Evolutionary conservation across 2,888 invertebrate genomes (phyloP).

Genomic region (Geotrupes spiniger): DNA sequence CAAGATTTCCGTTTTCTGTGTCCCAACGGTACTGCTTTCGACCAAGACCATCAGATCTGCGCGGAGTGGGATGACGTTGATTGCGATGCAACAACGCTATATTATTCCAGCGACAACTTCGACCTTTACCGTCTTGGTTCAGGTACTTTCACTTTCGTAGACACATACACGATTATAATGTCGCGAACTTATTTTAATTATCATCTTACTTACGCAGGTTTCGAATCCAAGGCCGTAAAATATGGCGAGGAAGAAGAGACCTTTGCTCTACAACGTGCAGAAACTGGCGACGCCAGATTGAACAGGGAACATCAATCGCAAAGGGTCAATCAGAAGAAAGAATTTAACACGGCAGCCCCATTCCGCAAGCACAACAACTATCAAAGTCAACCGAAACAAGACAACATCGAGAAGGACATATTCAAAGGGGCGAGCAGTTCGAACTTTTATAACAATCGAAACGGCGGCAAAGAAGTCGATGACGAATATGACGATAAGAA

Average conservation of each 20-base stretch:
- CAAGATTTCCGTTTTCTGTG: conserved; percentile 85
- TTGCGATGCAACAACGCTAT: conserved; percentile 77
- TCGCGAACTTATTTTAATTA: neutral
- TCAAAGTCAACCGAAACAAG: conserved; percentile 39
- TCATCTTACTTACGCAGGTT: conserved; percentile 47
- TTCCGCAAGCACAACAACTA: conserved; percentile 29
- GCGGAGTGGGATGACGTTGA: conserved; percentile 90
- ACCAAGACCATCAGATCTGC: conserved; percentile 89
- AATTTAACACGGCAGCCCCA: conserved; percentile 28
- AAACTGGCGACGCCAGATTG: conserved; percentile 57
- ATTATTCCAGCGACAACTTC: conserved; percentile 79
- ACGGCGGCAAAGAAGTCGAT: conserved; percentile 58
- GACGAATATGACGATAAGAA: conserved; percentile 52
- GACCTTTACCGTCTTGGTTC: conserved; percentile 81
- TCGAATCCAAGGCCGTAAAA: conserved; percentile 64
- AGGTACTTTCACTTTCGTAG: conserved; percentile 50
- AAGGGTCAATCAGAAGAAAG: conserved; percentile 47
- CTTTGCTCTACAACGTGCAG: conserved; percentile 70
- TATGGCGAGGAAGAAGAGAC: conserved; percentile 68
- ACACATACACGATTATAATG: neutral
- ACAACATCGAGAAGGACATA: conserved; percentile 53
- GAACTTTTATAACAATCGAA: conserved; percentile 69
- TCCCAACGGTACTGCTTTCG: conserved; percentile 86
- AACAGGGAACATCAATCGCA: conserved; percentile 47
- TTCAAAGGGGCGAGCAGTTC: conserved; percentile 72